Conservation (phyloP, 2,113 vertebrate species). For the Cyprichromis sp. region DNA sequence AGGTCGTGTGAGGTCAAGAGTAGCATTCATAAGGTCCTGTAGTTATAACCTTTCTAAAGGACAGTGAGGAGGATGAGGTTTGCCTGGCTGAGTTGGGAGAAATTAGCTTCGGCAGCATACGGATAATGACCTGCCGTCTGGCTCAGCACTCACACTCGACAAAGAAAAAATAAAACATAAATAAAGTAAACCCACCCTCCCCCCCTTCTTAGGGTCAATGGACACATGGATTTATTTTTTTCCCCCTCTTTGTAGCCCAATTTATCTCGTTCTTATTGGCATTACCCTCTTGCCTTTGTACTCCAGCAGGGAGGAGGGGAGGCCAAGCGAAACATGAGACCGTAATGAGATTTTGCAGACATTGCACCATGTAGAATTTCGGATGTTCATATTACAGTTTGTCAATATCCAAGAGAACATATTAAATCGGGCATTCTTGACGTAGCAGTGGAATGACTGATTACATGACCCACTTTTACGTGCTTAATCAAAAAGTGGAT, state of each 20-base stretch:
- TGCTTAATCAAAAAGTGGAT: conserved; percentile 25
- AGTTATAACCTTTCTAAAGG: conserved; percentile 25
- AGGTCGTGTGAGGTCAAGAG: not conserved
- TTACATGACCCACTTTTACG: conserved; percentile 30
- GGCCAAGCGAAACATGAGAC: conserved; percentile 43
- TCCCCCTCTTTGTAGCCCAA: conserved; percentile 19
- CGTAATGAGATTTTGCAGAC: conserved; percentile 60
- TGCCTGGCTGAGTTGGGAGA: not conserved
- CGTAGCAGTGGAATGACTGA: conserved; percentile 18
- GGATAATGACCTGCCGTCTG: conserved; percentile 32
- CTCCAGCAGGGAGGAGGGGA: not conserved
- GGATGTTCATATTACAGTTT: conserved; percentile 58
- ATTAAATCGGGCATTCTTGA: conserved; percentile 30
- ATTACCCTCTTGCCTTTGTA: conserved; percentile 43
- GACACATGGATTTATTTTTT: conserved; percentile 23
- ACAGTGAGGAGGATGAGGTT: not conserved
- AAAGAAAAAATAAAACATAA: not conserved
- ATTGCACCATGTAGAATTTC: conserved; percentile 51
- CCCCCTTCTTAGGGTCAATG: conserved; percentile 22
- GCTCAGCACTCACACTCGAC: not conserved
- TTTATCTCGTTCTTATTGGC: conserved; percentile 57
- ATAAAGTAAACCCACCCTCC: not conserved
- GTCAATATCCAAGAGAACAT: conserved; percentile 53
- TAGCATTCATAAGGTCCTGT: not conserved
- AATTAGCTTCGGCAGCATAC: conserved; percentile 12